Base-by-base conservation (phyloP, 2,888 invertebrate genomes). In the Dusona sp. region DNA sequence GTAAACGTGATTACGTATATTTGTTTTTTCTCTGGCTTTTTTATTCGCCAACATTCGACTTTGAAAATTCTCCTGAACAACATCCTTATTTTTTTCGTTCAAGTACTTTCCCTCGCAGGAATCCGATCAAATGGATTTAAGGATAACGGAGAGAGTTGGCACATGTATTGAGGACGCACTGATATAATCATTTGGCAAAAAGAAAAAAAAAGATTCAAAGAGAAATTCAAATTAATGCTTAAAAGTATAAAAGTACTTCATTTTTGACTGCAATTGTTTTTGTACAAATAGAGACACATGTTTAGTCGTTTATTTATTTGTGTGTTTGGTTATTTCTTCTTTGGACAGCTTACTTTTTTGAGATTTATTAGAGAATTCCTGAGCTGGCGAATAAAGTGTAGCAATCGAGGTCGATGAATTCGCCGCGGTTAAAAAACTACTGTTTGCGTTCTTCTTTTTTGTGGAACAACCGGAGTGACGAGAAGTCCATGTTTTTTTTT, bases 401-500 rank as follows among this genome's bases (percentile, higher is more conserved):
- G 25, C 36, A 19, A 57, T 22, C n/a, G 22, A 57, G 57, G 16
- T 57, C 51, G 51, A 42, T 25, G 42, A 16, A 25, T 42, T 42
- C 16, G 38, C 42, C 42, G 4, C 11, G 3, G 22, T 11, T 42
- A 42, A n/a, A 38, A 67, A 42, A 68, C 68, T 67, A 38, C 22
- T 11, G 42, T 9, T 19, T 68, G 45, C 16, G 8, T 2, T 3
- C 8, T 19, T 45, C 29, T 48, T 1, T 48, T 70, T 77, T 65
- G 57, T 33, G 38, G 48, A 70, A 48, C 25, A 80, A 74, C 25
- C 74, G 57, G 54, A 81, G 19, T 68, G 13, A 74, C 42, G 54
- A 72, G 68, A 70, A 83, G 73, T 70, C 79, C 33, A 78, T 65
- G 48, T 83, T 68, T 79, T n/a, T 83, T 68, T 54, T 67, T 68